phyloP scores from a whole-genome alignment of 2,113 vertebrate genomes.

The Percina caprodes region DNA sequence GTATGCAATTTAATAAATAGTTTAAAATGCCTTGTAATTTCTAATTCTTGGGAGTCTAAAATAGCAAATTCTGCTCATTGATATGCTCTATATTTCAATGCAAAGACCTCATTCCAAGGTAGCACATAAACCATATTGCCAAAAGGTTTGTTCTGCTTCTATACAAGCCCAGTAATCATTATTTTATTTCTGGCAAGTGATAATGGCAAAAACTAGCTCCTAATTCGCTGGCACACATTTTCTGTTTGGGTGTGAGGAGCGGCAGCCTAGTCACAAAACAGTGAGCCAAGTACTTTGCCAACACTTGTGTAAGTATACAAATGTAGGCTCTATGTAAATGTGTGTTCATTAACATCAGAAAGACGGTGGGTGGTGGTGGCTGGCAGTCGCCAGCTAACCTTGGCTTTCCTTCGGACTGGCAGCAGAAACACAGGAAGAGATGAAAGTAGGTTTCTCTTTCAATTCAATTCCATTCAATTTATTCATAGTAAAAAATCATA shows the following conservation, averaged over 20 bases:
- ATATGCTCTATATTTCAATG: background rate
- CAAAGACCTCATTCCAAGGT: background rate
- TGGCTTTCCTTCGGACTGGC: conserved; percentile 90
- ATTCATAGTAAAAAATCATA: no score
- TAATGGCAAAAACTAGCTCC: conserved; percentile 9
- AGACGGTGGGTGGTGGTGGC: conserved; percentile 25
- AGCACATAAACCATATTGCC: background rate
- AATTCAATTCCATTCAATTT: background rate
- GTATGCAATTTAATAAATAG: background rate
- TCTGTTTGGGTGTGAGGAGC: conserved; percentile 10
- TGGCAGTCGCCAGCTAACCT: conserved; percentile 77
- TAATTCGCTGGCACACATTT: conserved; percentile 47
- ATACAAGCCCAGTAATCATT: background rate
- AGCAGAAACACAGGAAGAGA: conserved; percentile 86
- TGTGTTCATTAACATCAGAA: conserved; percentile 50
- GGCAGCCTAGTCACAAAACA: background rate
- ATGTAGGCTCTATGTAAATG: conserved; percentile 18
- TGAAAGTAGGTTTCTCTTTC: conserved; percentile 87
- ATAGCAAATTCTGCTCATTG: background rate
- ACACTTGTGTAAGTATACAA: conserved; percentile 23
- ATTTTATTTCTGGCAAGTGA: conserved; percentile 3
- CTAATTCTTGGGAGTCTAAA: background rate
- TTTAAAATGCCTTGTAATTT: background rate
- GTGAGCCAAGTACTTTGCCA: conserved; percentile 9
- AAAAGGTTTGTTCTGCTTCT: background rate